Evolutionary conservation across 2,888 invertebrate genomes (phyloP).

Genomic region (Saturnia japonica): DNA sequence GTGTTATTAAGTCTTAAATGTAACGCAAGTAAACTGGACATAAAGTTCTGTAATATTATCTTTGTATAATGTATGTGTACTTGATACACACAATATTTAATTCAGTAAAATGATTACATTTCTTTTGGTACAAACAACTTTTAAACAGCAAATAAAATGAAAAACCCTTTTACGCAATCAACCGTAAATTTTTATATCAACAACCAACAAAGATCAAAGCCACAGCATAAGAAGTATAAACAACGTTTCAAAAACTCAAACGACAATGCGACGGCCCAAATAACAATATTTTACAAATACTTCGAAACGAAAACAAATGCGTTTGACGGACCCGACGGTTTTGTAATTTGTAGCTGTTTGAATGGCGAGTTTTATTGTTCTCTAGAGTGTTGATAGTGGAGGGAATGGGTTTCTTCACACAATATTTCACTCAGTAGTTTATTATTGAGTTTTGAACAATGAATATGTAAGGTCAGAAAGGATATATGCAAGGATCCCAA

Average conservation of each 20-base stretch:
- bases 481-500: no score
- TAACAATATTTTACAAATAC: conserved; percentile 34
- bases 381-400: conserved; percentile 31
- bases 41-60: no score
- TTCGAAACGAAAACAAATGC: conserved; percentile 33
- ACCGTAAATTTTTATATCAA: background rate
- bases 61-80: no score
- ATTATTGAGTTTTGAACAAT: conserved; percentile 3
- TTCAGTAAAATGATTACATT: no score
- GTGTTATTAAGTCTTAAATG: no score
- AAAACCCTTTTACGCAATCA: background rate
- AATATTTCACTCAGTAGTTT: conserved; percentile 22
- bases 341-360: conserved; percentile 34
- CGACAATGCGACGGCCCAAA: conserved; percentile 25
- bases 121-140: background rate
- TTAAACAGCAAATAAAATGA: background rate
- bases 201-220: background rate
- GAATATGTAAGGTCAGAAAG: background rate
- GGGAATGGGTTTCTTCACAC: conserved; percentile 33
- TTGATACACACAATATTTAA: no score
- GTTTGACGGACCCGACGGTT: conserved; percentile 28
- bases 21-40: no score
- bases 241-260: conserved; percentile 28
- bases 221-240: background rate
- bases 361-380: conserved; percentile 38